Evolutionary conservation across 1,140 invertebrate species (phyloP), one percentile per base, ranked within the genome.

Genomic region (Nomia melanderi): DNA sequence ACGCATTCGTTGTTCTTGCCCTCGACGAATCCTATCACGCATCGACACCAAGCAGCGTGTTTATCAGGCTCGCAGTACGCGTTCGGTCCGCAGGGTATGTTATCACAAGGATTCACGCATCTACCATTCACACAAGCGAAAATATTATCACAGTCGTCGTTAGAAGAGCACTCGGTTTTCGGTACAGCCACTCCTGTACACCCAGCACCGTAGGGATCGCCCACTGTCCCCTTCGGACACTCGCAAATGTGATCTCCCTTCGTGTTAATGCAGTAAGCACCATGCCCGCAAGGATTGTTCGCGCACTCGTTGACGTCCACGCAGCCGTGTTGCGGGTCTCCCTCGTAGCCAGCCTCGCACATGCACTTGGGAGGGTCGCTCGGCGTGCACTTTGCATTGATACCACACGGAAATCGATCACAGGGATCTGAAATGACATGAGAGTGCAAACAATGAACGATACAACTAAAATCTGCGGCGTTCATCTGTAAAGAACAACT

Each of bases 381-480:
- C 7, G 97, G 96, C 6, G 96, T 97, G 88, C 97, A 98, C 92
- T 97, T 96, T 1, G 97, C 96, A 90, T 98, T 98, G n/a, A 97
- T 95, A 23, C 98, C 97, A 87, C 98, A 99, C 2, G 96, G 95
- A 89, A 96, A 97, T 65, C 96, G 93, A 88, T 97, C 96, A 87
- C 96, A 97, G 7, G 96, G 97, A 90, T 93, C 93, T 93, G 66
- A 2, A 20, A 72, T 25, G 41, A 31, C 4, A 27, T 1, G 41
- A 29, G 20, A 17, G 20, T 5, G 14, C 3, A 44, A 17, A 44
- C 4, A 14, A 44, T n/a, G 20, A 39, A 25, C 8, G 11, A 53
- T 3, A 11, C 9, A 23, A 53, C 5, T n/a, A 20, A 31, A 56
- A 57, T 33, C 9, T 44, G 5, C 14, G 14, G 33, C 33, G 6